Evolutionary conservation across 2,113 vertebrate genomes (phyloP).

Genomic region (Phodopus roborovskii): DNA sequence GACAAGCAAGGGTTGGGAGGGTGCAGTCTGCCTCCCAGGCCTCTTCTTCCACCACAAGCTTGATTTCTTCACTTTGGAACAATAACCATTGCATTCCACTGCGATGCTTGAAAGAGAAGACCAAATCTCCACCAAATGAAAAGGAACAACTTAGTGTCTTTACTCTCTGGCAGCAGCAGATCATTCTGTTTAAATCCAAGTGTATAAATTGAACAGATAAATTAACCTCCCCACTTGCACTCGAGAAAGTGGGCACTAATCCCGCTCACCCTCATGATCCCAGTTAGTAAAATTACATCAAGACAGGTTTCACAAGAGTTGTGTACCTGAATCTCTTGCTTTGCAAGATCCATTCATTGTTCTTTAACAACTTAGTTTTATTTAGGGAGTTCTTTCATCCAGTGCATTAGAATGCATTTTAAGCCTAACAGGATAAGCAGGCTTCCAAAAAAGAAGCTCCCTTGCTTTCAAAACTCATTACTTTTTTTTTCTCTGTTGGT

Average conservation of each 20-base stretch:
- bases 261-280: background rate
- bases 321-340: background rate
- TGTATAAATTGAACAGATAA: background rate
- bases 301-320: background rate
- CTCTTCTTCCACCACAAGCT: background rate
- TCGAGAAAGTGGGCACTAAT: background rate
- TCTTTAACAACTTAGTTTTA: background rate
- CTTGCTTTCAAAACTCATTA: background rate
- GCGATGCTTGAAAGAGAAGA: slow-evolving; percentile 39
- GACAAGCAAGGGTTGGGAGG: background rate
- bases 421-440: background rate
- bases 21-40: background rate
- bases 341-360: background rate
- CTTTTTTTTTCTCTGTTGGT: slow-evolving; percentile 15
- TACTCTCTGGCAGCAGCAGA: background rate
- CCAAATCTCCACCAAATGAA: background rate
- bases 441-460: background rate
- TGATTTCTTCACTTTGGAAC: background rate
- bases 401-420: background rate
- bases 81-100: background rate
- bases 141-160: background rate
- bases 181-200: slow-evolving; percentile 20
- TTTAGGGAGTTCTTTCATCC: background rate
- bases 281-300: background rate
- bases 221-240: background rate